Base-by-base conservation (phyloP, 2,888 invertebrate genomes). In the Hirtodrosophila duncani region DNA sequence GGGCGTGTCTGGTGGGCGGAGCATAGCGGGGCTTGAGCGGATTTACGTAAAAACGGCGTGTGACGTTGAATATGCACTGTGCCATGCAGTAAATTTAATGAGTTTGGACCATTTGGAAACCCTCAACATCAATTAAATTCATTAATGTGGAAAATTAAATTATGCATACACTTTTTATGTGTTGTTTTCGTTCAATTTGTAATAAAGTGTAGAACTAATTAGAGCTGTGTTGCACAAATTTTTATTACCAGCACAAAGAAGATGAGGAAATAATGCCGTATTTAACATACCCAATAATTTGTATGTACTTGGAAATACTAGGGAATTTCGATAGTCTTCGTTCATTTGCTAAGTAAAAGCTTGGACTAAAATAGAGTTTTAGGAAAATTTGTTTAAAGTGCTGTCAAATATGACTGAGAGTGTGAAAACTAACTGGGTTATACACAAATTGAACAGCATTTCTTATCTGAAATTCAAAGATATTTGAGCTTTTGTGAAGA, bases 101-200 rank as follows among this genome's bases (percentile, higher is more conserved):
- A 48, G 51, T 43, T 44, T 33, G 3, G 18, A 13, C 46, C 43
- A 52, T 38, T 67, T 49, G 38, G 10, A 42, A 34, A 31, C 37
- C 43, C 42, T 55, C 51, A 44, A 24, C 61, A 33, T 50, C 56
- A 61, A 61, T 57, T 61, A 51, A 45, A 49, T 14, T 27, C 46
- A 57, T 52, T 63, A 57, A 48, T 38, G 50, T 44, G 24, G 20
- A 59, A 59, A 63, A 58, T 74, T 45, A 31, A 58, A 58, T 68
- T 55, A 62, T 48, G 33, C 56, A 61, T 33, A 26, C 9, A 33
- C 11, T 24, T 45, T 8, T 34, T 31, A 16, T 50, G 44, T 57
- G 34, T 26, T 38, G 42, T 49, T 18, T 39, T 36, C 49, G 31
- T 33, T n/a, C n/a, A n/a, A n/a, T n/a, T n/a, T n/a, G 11, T 62